Conservation (phyloP, 2,113 vertebrate species). For the Stictonetta naevosa region DNA sequence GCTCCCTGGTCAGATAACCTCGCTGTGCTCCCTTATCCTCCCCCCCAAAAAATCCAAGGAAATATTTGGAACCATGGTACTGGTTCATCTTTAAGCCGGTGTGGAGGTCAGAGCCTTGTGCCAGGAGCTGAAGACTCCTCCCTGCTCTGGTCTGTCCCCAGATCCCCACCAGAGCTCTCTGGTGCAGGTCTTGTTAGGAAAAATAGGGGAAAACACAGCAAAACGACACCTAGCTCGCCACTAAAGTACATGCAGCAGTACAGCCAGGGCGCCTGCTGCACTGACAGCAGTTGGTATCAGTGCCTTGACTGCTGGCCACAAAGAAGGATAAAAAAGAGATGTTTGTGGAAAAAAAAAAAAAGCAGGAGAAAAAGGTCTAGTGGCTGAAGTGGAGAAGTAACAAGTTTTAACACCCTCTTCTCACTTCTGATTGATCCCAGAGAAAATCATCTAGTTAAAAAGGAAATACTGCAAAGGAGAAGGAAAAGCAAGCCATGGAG, state of each 20-base stretch:
- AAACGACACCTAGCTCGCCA: not conserved
- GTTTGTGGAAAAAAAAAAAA: not conserved
- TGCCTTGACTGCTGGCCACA: rapidly evolving
- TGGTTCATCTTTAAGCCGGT: not conserved
- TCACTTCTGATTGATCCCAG: not conserved
- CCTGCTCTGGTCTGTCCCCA: not conserved
- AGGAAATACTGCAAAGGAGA: not conserved
- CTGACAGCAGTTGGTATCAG: not conserved
- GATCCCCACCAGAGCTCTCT: not conserved
- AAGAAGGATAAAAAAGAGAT: not conserved
- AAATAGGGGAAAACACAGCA: no score
- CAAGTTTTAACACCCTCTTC: not conserved
- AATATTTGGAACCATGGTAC: not conserved
- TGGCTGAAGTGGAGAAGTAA: not conserved
- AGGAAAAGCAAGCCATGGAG: not conserved
- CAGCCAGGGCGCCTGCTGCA: not conserved
- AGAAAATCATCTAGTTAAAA: not conserved
- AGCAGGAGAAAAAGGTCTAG: not conserved
- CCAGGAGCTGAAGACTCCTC: not conserved
- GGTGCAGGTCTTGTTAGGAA: not conserved
- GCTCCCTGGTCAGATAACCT: not conserved
- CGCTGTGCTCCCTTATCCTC: not conserved
- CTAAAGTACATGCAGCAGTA: rapidly evolving
- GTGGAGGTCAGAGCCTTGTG: not conserved
- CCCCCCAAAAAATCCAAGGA: no score